Conservation (phyloP, 2,888 invertebrate species). For the Sphecodes monilicornis region DNA sequence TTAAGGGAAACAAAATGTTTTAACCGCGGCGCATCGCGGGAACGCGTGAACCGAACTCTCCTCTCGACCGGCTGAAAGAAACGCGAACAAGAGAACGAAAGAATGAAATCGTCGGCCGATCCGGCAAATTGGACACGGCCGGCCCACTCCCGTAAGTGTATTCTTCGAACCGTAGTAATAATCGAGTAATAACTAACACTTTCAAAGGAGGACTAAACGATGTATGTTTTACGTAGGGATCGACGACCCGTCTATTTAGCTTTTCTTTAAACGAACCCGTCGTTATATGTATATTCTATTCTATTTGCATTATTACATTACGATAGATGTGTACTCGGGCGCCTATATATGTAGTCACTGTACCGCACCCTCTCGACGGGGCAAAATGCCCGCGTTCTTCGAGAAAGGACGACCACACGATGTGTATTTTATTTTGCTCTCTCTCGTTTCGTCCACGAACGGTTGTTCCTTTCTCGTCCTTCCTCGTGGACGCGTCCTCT, state of each 20-base stretch:
- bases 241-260: constrained; percentile 75
- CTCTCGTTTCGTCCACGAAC: background rate
- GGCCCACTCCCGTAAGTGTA: constrained; percentile 73
- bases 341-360: constrained; percentile 46
- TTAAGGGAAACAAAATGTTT: constrained; percentile 58
- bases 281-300: constrained; percentile 68
- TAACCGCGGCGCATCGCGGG: constrained; percentile 58
- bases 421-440: constrained; percentile 13
- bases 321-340: constrained; percentile 66
- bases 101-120: constrained; percentile 44
- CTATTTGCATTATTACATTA: constrained; percentile 67
- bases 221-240: constrained; percentile 72
- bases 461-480: constrained; percentile 39
- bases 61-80: constrained; percentile 30
- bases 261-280: constrained; percentile 73
- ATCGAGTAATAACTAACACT: constrained; percentile 72
- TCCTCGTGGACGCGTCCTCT: constrained; percentile 36
- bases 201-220: constrained; percentile 53
- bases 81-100: constrained; percentile 44
- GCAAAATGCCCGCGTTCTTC: background rate
- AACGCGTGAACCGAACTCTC: constrained; percentile 51
- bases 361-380: constrained; percentile 55
- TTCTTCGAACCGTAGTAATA: constrained; percentile 78
- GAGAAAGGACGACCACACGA: constrained; percentile 52
- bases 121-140: constrained; percentile 52